phyloP scores from a whole-genome alignment of 2,888 invertebrate genomes.

The Eupithecia abbreviata region DNA sequence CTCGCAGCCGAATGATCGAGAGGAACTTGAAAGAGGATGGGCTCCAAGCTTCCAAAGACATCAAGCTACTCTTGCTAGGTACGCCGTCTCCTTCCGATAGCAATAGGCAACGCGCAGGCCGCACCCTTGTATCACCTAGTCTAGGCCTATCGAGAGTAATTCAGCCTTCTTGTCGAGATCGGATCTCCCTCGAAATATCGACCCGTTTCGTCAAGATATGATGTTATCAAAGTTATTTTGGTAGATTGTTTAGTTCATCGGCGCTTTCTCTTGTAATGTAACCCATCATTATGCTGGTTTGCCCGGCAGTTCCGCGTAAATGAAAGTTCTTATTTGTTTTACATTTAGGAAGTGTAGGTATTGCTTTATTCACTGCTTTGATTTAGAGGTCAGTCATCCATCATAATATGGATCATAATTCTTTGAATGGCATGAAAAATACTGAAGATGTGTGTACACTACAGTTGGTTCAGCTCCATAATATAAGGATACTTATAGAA shows the following conservation, averaged over 20 bases:
- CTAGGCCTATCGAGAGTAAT: conserved; percentile 45
- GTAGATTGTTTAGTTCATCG: conserved; percentile 32
- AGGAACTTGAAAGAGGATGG: conserved; percentile 99
- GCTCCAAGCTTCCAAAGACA: conserved; percentile 99
- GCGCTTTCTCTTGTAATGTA: conserved; percentile 67
- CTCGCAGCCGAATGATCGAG: conserved; percentile 98
- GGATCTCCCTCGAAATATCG: conserved; percentile 34
- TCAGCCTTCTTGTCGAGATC: conserved; percentile 35
- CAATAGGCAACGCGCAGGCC: conserved; percentile 56
- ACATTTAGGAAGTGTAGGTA: conserved; percentile 54
- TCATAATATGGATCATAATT: not conserved
- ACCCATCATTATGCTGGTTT: conserved; percentile 72
- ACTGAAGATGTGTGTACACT: not conserved
- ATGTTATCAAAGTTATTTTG: conserved; percentile 28
- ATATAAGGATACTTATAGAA: not conserved
- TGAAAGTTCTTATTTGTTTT: conserved; percentile 67
- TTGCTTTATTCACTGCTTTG: conserved; percentile 36
- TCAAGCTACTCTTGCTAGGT: conserved; percentile 98
- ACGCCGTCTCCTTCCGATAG: conserved; percentile 65
- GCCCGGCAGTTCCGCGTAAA: conserved; percentile 67
- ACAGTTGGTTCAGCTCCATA: not conserved
- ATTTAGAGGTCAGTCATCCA: conserved; percentile 14
- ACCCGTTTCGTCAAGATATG: conserved; percentile 31
- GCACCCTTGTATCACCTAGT: conserved; percentile 65
- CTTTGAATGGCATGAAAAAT: not conserved